Evolutionary conservation across 2,888 invertebrate species (phyloP).

Genomic region (Isoperla grammatica): DNA sequence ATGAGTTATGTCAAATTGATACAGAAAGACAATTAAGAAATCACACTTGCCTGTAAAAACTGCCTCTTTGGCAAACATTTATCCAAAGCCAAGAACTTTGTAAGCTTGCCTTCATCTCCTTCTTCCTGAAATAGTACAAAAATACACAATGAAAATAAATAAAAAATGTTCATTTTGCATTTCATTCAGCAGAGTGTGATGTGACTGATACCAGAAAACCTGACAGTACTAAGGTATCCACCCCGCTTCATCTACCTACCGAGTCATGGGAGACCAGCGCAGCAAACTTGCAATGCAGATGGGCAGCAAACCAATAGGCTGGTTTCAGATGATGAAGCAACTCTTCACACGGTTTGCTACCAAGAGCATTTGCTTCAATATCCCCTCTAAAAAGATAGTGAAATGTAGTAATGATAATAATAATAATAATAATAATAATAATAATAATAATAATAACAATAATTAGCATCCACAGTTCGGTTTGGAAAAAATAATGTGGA

Average conservation of each 20-base stretch:
- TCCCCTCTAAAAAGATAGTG: constrained; percentile 75
- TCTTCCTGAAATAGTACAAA: constrained; percentile 28
- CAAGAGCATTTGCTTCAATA: constrained; percentile 72
- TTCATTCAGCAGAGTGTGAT: too few species aligned
- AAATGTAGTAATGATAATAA: too few species aligned
- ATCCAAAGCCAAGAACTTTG: constrained; percentile 91
- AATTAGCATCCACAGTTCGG: too few species aligned
- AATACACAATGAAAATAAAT: too few species aligned
- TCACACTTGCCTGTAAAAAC: constrained; percentile 72
- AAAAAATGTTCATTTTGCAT: too few species aligned
- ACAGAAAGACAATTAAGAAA: neutral
- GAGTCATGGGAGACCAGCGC: constrained; percentile 71
- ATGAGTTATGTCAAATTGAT: too few species aligned
- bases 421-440: constrained; percentile 9
- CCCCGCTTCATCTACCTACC: constrained; percentile 2
- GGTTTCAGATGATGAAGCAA: constrained; percentile 77
- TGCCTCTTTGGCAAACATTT: constrained; percentile 88
- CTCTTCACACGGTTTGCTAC: constrained; percentile 80
- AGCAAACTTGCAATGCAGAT: constrained; percentile 93
- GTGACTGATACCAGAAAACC: too few species aligned
- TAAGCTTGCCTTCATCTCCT: constrained; percentile 44
- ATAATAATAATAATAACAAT: too few species aligned
- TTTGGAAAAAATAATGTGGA: too few species aligned
- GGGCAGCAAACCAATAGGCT: constrained; percentile 93
- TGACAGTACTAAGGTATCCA: too few species aligned